Evolutionary conservation across 2,113 vertebrate genomes (phyloP).

Genomic region (Typhlomys cinereus): DNA sequence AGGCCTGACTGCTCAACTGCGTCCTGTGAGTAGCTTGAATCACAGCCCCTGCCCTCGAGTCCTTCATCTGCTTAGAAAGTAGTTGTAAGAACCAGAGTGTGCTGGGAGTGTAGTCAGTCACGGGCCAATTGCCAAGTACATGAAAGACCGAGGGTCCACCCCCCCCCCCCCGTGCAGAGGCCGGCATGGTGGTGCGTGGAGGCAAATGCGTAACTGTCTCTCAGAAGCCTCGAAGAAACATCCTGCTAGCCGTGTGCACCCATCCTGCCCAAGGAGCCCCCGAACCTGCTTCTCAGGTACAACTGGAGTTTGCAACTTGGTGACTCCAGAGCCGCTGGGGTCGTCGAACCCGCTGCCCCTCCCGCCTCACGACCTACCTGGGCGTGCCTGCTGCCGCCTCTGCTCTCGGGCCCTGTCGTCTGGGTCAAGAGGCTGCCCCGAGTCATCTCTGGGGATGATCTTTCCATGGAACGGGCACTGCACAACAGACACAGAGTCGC

Average conservation of each 20-base stretch:
- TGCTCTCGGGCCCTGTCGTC: slow-evolving; percentile 90
- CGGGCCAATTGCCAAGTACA: background rate
- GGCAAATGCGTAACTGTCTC: background rate
- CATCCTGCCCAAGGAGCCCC: background rate
- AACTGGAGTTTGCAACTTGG: background rate
- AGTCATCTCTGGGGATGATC: slow-evolving; percentile 92
- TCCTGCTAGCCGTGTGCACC: too few relatives aligned
- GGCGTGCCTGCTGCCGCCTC: slow-evolving; percentile 80
- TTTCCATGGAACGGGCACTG: slow-evolving; percentile 97
- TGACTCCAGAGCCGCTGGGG: too few relatives aligned
- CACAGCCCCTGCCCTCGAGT: too few relatives aligned
- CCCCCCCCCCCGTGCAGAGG: background rate
- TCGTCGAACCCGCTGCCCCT: background rate
- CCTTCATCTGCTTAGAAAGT: background rate
- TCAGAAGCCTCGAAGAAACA: background rate
- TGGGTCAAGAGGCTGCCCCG: slow-evolving; percentile 86
- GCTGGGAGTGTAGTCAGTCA: background rate
- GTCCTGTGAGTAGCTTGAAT: too few relatives aligned
- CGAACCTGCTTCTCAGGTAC: background rate
- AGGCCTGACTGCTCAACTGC: too few relatives aligned
- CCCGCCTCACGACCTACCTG: slow-evolving; percentile 84
- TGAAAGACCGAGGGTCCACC: background rate
- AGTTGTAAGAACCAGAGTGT: background rate
- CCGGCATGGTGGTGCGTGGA: background rate
- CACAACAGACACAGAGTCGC: accelerated